Percentiles rank a stretch among this genome's conserved stretches.
phyloP scores from a whole-genome alignment of 2,888 invertebrate genomes.

The Cistogaster globosa region DNA sequence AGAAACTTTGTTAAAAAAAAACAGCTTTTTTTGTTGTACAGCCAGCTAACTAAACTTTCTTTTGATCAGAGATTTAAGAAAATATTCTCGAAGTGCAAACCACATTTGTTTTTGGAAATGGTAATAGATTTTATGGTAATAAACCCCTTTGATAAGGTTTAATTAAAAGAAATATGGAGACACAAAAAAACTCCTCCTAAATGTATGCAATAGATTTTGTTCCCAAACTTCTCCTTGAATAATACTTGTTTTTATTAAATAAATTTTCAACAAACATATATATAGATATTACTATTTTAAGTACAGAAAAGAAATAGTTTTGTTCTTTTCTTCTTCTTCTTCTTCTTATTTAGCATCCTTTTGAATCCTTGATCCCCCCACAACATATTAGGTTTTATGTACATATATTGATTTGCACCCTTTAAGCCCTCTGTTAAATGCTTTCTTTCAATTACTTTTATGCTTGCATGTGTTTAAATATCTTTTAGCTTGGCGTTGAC shows the following conservation, averaged over 20 bases:
- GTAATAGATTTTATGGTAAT: conserved; percentile 65
- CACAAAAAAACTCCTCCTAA: conserved; percentile 11
- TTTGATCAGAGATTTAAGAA: conserved; percentile 40
- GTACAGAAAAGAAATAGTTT: neutral
- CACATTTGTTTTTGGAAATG: neutral
- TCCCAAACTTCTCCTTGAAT: conserved; percentile 11
- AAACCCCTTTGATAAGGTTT: conserved; percentile 36
- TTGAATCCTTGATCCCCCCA: neutral
- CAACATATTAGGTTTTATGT: neutral
- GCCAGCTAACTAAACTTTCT: conserved; percentile 24
- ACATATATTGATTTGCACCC: neutral
- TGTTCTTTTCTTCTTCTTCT: neutral
- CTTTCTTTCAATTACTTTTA: conserved; percentile 28
- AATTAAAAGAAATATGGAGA: neutral
- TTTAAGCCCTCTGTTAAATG: neutral
- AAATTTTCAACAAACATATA: conserved; percentile 9
- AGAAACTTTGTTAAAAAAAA: neutral
- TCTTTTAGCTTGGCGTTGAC: conserved; percentile 50
- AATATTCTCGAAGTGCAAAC: neutral
- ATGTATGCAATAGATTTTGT: conserved; percentile 42
- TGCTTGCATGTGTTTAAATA: conserved; percentile 35
- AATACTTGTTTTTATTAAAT: conserved; percentile 29
- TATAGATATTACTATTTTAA: conserved; percentile 26
- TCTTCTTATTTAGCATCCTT: conserved; percentile 2
- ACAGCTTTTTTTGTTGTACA: neutral